Evolutionary conservation across 2,888 invertebrate species (phyloP).

Genomic region (Amphipoea oculea): DNA sequence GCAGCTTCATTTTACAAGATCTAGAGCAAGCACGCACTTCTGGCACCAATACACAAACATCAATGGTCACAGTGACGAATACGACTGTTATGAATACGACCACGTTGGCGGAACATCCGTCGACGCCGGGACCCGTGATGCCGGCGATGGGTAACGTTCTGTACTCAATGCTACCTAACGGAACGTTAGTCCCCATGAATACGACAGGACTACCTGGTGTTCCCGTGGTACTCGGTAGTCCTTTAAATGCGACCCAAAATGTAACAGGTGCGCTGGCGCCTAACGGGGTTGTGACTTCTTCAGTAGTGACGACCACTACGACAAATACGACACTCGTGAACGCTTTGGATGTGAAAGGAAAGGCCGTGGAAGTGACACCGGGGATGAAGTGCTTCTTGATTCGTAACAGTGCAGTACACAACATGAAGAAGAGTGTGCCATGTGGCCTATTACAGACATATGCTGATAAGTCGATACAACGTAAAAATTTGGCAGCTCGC

Average conservation of each 20-base stretch:
- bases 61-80: slow-evolving; percentile 81
- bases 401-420: slow-evolving; percentile 72
- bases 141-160: slow-evolving; percentile 65
- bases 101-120: slow-evolving; percentile 63
- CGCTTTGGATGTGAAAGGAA: slow-evolving; percentile 86
- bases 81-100: slow-evolving; percentile 79
- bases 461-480: slow-evolving; percentile 79
- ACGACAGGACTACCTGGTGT: slow-evolving; percentile 50
- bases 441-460: slow-evolving; percentile 84
- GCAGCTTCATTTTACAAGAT: slow-evolving; percentile 83
- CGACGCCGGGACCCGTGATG: slow-evolving; percentile 40
- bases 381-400: slow-evolving; percentile 85
- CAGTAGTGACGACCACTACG: slow-evolving; percentile 77
- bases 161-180: slow-evolving; percentile 81
- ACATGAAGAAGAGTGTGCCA: slow-evolving; percentile 80
- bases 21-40: slow-evolving; percentile 66
- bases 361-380: slow-evolving; percentile 82
- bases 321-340: slow-evolving; percentile 82
- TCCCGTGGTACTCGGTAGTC: slow-evolving; percentile 25
- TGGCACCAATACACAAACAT: slow-evolving; percentile 74
- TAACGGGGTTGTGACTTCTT: slow-evolving; percentile 71
- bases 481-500: slow-evolving; percentile 77
- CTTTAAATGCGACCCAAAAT: slow-evolving; percentile 57
- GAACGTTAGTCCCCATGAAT: slow-evolving; percentile 79
- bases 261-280: slow-evolving; percentile 59